phyloP scores from a whole-genome alignment of 2,888 invertebrate genomes.

The Archips crataeganus region DNA sequence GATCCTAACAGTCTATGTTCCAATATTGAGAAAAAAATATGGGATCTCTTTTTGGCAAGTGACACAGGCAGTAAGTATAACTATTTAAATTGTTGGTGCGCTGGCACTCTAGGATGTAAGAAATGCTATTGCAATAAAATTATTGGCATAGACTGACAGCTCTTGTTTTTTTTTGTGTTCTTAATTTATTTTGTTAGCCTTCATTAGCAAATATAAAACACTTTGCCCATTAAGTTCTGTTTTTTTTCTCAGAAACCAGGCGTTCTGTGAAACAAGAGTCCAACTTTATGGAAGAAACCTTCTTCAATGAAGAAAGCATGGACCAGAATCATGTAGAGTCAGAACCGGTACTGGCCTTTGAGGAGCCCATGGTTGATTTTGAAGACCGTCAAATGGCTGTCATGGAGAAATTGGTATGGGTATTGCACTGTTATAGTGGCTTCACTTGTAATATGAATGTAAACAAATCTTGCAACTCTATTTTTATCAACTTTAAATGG shows the following conservation, averaged over 20 bases:
- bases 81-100: not conserved
- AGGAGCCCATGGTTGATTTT: slow-evolving; percentile 59
- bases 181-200: no score
- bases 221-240: not conserved
- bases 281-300: slow-evolving; percentile 63
- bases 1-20: slow-evolving; percentile 71
- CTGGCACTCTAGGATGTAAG: not conserved
- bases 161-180: no score
- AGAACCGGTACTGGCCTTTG: slow-evolving; percentile 62
- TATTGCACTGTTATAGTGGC: no score
- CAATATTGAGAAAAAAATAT: slow-evolving; percentile 78
- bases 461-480: no score
- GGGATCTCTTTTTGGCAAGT: slow-evolving; percentile 71
- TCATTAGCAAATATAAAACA: not conserved
- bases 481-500: no score
- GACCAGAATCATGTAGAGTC: slow-evolving; percentile 63
- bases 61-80: slow-evolving; percentile 42
- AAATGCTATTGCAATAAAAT: not conserved
- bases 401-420: slow-evolving; percentile 76
- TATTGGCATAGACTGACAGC: not conserved
- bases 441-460: no score
- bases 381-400: slow-evolving; percentile 72
- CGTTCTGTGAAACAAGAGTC: slow-evolving; percentile 69
- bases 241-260: slow-evolving; percentile 54
- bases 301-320: slow-evolving; percentile 66